Conservation (phyloP, 2,888 invertebrate species). For the Hypolimnas misippus region DNA sequence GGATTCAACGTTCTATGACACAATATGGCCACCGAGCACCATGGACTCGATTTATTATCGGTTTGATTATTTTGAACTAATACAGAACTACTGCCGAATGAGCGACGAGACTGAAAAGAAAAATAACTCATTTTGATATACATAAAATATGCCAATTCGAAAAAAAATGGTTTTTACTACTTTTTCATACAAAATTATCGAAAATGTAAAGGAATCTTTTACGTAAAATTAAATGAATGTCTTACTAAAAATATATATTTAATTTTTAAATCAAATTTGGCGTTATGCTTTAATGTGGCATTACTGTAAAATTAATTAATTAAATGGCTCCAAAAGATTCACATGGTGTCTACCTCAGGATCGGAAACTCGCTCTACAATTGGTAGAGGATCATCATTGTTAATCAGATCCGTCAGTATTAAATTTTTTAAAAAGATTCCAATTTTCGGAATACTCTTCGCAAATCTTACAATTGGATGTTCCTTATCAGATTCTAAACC, state of each 20-base stretch:
- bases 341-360: conserved; percentile 47
- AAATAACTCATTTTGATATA: conserved; percentile 18
- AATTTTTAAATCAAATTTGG: too few species aligned
- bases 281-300: too few species aligned
- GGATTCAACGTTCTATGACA: conserved; percentile 53
- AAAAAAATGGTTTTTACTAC: too few species aligned
- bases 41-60: conserved; percentile 50
- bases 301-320: too few species aligned
- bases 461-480: conserved; percentile 53
- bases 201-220: too few species aligned
- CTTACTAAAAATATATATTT: too few species aligned
- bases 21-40: conserved; percentile 61
- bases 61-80: conserved; percentile 34
- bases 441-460: conserved; percentile 59
- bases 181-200: too few species aligned
- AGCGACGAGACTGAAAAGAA: conserved; percentile 55
- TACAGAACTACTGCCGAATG: conserved; percentile 42
- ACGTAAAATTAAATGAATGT: too few species aligned
- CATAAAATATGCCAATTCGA: not conserved
- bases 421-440: conserved; percentile 58
- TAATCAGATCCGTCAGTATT: conserved; percentile 49
- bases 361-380: conserved; percentile 47
- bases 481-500: conserved; percentile 42
- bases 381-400: too few species aligned
- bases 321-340: conserved; percentile 45